A percentile compares a stretch with the other conserved stretches of the same genome.
Evolutionary conservation across 2,888 invertebrate species (phyloP).

Genomic region (Tetrapedia diversipes): DNA sequence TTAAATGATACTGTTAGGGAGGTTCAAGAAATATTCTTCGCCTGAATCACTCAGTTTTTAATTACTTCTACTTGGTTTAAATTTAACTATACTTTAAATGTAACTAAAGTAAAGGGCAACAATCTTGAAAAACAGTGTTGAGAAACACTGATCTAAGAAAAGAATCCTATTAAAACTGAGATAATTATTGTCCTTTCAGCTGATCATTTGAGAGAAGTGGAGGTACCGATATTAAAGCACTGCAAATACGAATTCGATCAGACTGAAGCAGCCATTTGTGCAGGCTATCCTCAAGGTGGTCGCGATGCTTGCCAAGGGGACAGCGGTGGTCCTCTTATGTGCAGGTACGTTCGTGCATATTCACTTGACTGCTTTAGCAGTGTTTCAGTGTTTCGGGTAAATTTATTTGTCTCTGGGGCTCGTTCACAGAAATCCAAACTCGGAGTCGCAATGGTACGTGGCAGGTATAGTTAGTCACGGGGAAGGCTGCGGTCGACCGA

Average conservation of each 20-base stretch:
- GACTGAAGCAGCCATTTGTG: conserved; percentile 89
- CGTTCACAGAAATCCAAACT: conserved; percentile 85
- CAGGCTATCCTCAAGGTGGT: conserved; percentile 89
- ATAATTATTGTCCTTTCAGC: conserved; percentile 83
- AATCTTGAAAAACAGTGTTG: too few relatives aligned
- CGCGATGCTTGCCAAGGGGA: conserved; percentile 94
- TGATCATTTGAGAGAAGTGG: conserved; percentile 91
- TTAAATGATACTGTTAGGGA: too few relatives aligned
- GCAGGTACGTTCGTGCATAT: too few relatives aligned
- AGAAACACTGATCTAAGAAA: too few relatives aligned
- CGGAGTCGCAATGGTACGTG: conserved; percentile 89
- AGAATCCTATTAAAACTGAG: not conserved
- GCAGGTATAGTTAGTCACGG: conserved; percentile 95
- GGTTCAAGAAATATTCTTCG: too few relatives aligned
- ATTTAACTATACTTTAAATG: too few relatives aligned
- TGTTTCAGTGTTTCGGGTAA: too few relatives aligned
- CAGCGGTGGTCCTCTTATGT: conserved; percentile 93
- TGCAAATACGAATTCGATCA: conserved; percentile 88
- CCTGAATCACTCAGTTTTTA: too few relatives aligned
- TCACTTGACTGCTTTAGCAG: too few relatives aligned
- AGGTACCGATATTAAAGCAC: conserved; percentile 87
- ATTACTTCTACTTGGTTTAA: not conserved
- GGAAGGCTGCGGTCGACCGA: conserved; percentile 91
- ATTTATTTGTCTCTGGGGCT: too few relatives aligned
- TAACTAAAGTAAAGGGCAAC: too few relatives aligned